Percentiles rank a stretch among this genome's conserved stretches.
Conservation (phyloP, 2,113 vertebrate species). For the Polyodon spathula region DNA sequence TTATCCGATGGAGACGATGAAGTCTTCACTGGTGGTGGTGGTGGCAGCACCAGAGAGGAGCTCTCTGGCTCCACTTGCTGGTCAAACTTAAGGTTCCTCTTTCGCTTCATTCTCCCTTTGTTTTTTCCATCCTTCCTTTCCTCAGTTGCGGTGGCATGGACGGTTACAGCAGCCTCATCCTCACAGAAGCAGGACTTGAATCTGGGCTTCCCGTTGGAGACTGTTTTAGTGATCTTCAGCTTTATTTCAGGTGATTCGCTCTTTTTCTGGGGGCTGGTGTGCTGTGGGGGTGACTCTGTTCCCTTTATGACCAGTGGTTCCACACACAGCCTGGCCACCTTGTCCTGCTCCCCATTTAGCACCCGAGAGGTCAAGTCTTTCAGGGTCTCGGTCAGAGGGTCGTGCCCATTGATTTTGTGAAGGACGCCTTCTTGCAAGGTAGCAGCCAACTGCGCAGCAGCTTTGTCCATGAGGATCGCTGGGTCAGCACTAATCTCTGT, state of each 20-base stretch:
- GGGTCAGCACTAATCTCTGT: conserved; percentile 71
- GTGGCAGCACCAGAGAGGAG: not conserved
- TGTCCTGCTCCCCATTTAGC: conserved; percentile 78
- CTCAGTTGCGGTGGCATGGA: conserved; percentile 28
- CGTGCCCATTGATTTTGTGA: conserved; percentile 76
- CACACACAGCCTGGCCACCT: conserved; percentile 62
- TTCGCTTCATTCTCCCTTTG: conserved; percentile 59
- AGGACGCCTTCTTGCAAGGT: conserved; percentile 77
- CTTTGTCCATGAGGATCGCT: conserved; percentile 75
- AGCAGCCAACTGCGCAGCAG: conserved; percentile 67
- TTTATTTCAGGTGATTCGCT: conserved; percentile 76
- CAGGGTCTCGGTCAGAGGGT: conserved; percentile 61
- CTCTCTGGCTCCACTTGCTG: conserved; percentile 34
- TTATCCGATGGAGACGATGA: too few species aligned
- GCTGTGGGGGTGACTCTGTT: conserved; percentile 59
- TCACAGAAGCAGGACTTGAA: conserved; percentile 76
- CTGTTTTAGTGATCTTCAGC: conserved; percentile 80
- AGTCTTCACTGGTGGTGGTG: too few species aligned
- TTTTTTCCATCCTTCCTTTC: conserved; percentile 51
- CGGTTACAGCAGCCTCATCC: conserved; percentile 45
- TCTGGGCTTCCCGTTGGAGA: conserved; percentile 69
- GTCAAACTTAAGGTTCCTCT: conserved; percentile 59
- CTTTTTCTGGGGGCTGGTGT: conserved; percentile 60
- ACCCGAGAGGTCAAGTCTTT: conserved; percentile 86
- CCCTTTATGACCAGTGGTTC: conserved; percentile 69